A percentile compares a stretch with the other conserved stretches of the same genome.
These are phyloP conservation scores for Hesperia comma DNA, from an alignment of 2,888 invertebrate genomes.

Conservation along the genomic window DNA sequence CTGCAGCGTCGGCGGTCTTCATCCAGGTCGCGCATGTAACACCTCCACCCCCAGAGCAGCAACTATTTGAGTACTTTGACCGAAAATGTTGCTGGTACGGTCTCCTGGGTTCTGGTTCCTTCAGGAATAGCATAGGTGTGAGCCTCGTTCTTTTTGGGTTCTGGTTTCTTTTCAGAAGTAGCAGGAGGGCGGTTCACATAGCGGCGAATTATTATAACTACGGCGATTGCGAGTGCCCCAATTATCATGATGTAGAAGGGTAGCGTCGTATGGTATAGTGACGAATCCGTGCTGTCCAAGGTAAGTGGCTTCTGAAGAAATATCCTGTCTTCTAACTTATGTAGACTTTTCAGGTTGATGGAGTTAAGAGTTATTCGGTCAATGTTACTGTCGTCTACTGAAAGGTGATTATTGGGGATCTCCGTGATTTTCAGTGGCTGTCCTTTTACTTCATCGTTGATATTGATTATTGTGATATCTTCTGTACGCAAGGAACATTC, in stretches of 20 bases:
- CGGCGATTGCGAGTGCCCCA: neutral
- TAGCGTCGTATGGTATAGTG: slow-evolving; percentile 8
- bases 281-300: neutral
- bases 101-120: neutral
- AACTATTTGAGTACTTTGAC: slow-evolving; percentile 34
- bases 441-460: no score
- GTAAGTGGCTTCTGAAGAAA: neutral
- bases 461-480: slow-evolving; percentile 33
- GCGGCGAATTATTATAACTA: neutral
- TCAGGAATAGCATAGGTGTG: neutral
- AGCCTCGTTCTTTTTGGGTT: neutral
- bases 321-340: slow-evolving; percentile 12
- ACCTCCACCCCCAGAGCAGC: slow-evolving; percentile 33
- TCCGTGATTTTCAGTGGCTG: no score
- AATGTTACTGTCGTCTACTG: neutral
- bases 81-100: slow-evolving; percentile 30
- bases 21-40: no score
- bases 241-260: slow-evolving; percentile 7
- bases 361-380: slow-evolving; percentile 7
- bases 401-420: no score
- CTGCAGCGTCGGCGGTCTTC: no score
- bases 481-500: slow-evolving; percentile 36
- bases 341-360: slow-evolving; percentile 6
- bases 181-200: neutral
- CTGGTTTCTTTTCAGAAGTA: neutral